Evolutionary conservation across 2,797 vertebrate genomes (phyloP).

Genomic region (Cyclura pinguis): DNA sequence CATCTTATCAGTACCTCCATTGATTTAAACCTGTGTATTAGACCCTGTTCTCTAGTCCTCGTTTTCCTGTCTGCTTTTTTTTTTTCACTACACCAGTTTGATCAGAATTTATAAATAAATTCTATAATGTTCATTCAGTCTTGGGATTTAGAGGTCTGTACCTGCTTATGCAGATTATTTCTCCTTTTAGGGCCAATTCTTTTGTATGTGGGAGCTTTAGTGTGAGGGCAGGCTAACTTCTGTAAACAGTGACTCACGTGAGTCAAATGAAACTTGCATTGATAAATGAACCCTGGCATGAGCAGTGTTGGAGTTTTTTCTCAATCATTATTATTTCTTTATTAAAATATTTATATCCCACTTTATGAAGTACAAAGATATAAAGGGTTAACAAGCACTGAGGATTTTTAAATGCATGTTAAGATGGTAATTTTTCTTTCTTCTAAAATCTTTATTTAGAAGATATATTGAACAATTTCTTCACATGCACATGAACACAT

Average conservation of each 20-base stretch:
- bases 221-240: background rate
- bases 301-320: no score
- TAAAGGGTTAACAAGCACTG: background rate
- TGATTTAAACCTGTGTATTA: background rate
- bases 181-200: background rate
- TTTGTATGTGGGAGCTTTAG: background rate
- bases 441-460: no score
- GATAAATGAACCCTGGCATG: background rate
- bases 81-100: background rate
- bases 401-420: background rate
- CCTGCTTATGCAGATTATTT: background rate
- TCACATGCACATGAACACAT: background rate
- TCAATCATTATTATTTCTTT: no score
- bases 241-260: no score
- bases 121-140: background rate
- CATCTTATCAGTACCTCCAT: background rate
- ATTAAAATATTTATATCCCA: no score
- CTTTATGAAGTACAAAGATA: no score
- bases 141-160: background rate
- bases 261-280: background rate
- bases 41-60: background rate
- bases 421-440: background rate
- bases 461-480: no score
- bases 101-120: background rate
- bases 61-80: background rate